Percentiles rank a stretch among this genome's conserved stretches.
Conservation (phyloP, 30 jellyfish, hydroid and myxozoan genomes). For the Aurelia aurita region DNA sequence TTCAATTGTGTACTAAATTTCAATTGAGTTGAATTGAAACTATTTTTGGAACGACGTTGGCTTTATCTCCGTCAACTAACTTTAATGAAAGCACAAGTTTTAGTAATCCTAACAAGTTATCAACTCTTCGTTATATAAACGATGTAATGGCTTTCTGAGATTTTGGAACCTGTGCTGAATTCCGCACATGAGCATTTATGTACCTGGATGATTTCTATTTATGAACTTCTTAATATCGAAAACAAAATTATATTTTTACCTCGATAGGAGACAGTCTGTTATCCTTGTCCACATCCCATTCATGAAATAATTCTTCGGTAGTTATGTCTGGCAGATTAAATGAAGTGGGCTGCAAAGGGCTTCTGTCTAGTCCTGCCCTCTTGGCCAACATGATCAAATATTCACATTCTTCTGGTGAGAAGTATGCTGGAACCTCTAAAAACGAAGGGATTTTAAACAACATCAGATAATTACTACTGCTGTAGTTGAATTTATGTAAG, state of each 20-base stretch:
- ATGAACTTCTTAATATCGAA: neutral
- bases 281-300: constrained; percentile 81
- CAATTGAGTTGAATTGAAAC: too few relatives aligned
- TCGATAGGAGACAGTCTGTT: constrained; percentile 61
- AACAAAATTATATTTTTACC: neutral
- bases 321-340: constrained; percentile 28
- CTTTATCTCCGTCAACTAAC: too few relatives aligned
- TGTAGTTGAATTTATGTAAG: too few relatives aligned
- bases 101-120: too few relatives aligned
- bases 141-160: too few relatives aligned
- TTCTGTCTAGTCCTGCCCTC: constrained; percentile 46
- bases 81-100: too few relatives aligned
- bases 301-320: constrained; percentile 52
- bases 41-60: too few relatives aligned
- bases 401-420: constrained; percentile 85
- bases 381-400: constrained; percentile 76
- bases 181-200: neutral
- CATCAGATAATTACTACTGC: too few relatives aligned
- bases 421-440: constrained; percentile 72
- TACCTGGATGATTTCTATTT: too few relatives aligned
- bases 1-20: too few relatives aligned
- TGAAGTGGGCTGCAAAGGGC: constrained; percentile 66
- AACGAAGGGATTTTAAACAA: neutral
- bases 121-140: too few relatives aligned
- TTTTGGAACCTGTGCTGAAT: too few relatives aligned